A percentile compares a stretch with the other conserved stretches of the same genome.
phyloP scores from a whole-genome alignment of 2,113 vertebrate genomes.

The Origma solitaria region DNA sequence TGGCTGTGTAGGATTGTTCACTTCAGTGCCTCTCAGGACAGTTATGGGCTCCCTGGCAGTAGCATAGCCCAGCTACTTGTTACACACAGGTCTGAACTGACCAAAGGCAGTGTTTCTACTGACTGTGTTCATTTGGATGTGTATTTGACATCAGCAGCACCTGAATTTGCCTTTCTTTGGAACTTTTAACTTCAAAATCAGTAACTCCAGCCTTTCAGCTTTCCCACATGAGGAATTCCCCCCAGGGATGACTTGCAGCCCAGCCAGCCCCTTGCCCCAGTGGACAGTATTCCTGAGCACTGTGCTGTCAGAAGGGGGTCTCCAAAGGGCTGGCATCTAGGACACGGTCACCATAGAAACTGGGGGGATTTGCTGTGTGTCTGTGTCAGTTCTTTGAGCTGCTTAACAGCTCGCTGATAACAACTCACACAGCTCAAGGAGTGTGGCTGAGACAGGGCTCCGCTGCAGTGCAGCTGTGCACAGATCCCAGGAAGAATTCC shows the following conservation, averaged over 20 bases:
- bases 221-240: neutral
- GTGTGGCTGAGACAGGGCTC: neutral
- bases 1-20: neutral
- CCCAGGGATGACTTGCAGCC: neutral
- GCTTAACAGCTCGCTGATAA: neutral
- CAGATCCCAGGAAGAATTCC: neutral
- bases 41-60: neutral
- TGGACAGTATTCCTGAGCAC: neutral
- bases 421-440: neutral
- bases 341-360: neutral
- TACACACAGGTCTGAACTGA: neutral
- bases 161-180: neutral
- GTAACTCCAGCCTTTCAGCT: neutral
- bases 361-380: neutral
- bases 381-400: neutral
- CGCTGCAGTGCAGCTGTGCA: accelerated
- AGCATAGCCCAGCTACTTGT: neutral
- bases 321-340: neutral
- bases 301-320: neutral
- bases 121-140: neutral
- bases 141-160: neutral
- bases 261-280: neutral
- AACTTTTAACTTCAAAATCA: neutral
- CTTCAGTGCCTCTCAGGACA: neutral
- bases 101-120: neutral